Base-by-base conservation (phyloP, 1,140 invertebrate species). In the Papilio machaon region DNA sequence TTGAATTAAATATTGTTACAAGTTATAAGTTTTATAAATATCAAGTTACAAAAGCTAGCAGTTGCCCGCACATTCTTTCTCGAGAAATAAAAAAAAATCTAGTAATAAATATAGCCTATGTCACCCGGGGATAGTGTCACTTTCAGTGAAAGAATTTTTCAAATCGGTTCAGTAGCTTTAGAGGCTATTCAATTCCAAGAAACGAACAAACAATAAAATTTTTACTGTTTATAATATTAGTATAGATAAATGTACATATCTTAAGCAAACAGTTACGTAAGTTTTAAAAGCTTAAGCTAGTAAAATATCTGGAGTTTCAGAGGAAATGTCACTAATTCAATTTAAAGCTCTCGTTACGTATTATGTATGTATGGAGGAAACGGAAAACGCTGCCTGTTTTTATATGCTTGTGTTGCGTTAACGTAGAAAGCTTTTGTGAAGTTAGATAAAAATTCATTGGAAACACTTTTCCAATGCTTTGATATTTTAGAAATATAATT, bases 181-280 rank as follows among this genome's bases (percentile, higher is more conserved):
- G 0, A 30, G 23, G 23, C 23, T 30, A 30, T 30, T 30, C 23
- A 30, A 30, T 30, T 30, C 23, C 23, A 30, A 30, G 23, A 30
- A 30, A 30, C 23, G 23, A 30, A 30, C 23, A 30, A 30, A 30
- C 0, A 30, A 30, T 30, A 30, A 30, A 30, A 30, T 30, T 30
- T 30, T 1, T 30, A 30, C 23, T 30, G 23, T 30, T 30, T 30
- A 30, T 30, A 30, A 30, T 30, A 2, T 30, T 30, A 30, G 23
- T 30, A 30, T 30, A 70, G 30, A 38, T 70, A 23, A 30, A 19
- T 35, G 35, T 7, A 38, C 64, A 19, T 19, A 30, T 30, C 23
- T 30, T 5, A 70, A 70, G 11, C 30, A 35, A 70, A 70, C 64
- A 70, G n/a, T 58, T n/a, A 70, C 64, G 30, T 64, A 70, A 70